Evolutionary conservation across 2,888 invertebrate genomes (phyloP).

Genomic region (Ormia ochracea): DNA sequence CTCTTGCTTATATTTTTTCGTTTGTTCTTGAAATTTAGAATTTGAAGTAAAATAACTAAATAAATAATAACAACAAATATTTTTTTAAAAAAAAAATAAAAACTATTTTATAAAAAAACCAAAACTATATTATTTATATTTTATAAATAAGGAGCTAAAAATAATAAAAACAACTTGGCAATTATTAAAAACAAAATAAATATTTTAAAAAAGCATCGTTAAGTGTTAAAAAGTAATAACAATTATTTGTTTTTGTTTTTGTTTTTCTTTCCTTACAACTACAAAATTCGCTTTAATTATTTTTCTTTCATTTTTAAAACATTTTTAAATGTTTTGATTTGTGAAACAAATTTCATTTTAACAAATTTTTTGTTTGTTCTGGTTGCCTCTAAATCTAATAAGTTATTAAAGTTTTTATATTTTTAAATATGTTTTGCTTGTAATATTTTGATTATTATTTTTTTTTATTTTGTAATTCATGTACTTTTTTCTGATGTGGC

Average conservation of each 20-base stretch:
- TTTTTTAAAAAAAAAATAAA: too few relatives aligned
- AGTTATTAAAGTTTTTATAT: constrained; percentile 11
- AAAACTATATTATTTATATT: background rate
- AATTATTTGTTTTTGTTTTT: constrained; percentile 12
- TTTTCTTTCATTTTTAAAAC: constrained; percentile 19
- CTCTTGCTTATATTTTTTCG: background rate
- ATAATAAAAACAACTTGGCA: constrained; percentile 18
- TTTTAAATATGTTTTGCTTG: constrained; percentile 20
- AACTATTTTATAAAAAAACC: constrained; percentile 23
- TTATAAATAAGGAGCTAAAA: constrained; percentile 27
- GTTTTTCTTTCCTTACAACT: constrained; percentile 28
- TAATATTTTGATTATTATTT: constrained; percentile 44
- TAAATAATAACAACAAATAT: constrained; percentile 61
- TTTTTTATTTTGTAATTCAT: background rate
- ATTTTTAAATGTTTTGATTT: constrained; percentile 38
- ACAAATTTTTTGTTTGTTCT: constrained; percentile 32
- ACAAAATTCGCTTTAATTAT: constrained; percentile 42
- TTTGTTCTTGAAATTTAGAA: background rate
- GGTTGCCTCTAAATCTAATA: background rate
- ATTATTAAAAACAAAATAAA: constrained; percentile 36
- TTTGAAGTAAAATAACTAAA: constrained; percentile 51
- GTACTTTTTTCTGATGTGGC: background rate
- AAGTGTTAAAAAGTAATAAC: constrained; percentile 43
- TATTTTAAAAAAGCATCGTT: constrained; percentile 15
- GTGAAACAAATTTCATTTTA: constrained; percentile 36